phyloP scores from a whole-genome alignment of 2,797 vertebrate genomes.

The Falco columbarius region DNA sequence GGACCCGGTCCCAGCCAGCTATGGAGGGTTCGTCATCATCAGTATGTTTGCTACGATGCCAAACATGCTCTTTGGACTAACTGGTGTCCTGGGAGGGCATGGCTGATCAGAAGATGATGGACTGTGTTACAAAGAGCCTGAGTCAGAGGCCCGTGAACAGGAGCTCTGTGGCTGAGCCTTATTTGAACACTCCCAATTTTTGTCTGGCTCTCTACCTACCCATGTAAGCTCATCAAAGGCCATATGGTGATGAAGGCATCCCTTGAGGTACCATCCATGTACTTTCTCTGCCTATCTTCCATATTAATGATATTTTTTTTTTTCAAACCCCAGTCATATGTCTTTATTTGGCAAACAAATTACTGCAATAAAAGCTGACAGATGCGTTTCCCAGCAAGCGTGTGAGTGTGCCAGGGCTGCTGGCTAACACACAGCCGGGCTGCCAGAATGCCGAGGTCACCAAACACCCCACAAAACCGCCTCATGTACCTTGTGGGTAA shows the following conservation, averaged over 20 bases:
- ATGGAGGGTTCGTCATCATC: rapidly evolving
- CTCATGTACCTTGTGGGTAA: neutral
- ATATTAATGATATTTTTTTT: neutral
- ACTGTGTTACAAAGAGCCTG: neutral
- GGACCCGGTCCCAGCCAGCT: neutral
- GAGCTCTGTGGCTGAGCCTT: neutral
- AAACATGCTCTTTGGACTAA: neutral
- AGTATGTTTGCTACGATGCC: neutral
- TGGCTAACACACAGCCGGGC: neutral
- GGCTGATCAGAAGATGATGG: neutral
- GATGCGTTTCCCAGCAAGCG: neutral
- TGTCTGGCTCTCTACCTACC: neutral
- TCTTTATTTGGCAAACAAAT: neutral
- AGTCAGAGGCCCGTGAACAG: neutral
- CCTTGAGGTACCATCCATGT: neutral
- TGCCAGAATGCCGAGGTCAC: neutral
- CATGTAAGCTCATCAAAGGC: neutral
- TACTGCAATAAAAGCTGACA: neutral
- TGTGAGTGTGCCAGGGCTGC: neutral
- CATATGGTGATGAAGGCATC: neutral
- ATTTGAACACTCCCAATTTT: neutral
- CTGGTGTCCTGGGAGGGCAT: neutral
- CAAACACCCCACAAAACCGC: neutral
- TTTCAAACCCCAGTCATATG: neutral
- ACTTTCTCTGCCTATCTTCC: neutral